Evolutionary conservation across 2,113 vertebrate genomes (phyloP).

Genomic region (Chrysemys picta): DNA sequence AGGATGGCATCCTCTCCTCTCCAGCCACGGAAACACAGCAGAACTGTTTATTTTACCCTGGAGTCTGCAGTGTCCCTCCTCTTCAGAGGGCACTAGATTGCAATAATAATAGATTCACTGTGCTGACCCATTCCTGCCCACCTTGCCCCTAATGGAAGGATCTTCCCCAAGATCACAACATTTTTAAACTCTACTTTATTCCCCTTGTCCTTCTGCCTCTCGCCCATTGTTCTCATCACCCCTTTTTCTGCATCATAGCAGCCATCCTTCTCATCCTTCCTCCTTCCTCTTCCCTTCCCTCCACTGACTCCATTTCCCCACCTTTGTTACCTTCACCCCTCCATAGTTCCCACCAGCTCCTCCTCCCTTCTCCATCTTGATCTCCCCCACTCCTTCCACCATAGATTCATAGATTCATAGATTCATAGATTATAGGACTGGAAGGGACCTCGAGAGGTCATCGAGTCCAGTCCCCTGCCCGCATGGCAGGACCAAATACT

Average conservation of each 20-base stretch:
- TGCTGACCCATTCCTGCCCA: not conserved
- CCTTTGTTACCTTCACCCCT: not conserved
- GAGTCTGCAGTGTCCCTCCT: not conserved
- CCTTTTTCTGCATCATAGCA: fast-evolving
- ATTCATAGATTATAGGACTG: too few relatives aligned
- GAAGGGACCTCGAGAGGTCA: too few relatives aligned
- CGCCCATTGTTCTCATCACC: not conserved
- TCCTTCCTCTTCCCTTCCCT: not conserved
- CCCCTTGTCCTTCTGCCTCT: not conserved
- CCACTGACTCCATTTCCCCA: fast-evolving
- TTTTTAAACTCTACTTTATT: not conserved
- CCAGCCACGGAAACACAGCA: not conserved
- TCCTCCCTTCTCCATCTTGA: not conserved
- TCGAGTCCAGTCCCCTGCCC: too few relatives aligned
- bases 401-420: too few relatives aligned
- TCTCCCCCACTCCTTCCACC: not conserved
- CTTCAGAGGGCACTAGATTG: not conserved
- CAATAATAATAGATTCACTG: not conserved
- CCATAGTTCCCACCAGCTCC: not conserved
- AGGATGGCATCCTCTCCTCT: not conserved
- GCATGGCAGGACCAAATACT: too few relatives aligned
- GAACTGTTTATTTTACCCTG: not conserved
- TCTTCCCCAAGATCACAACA: not conserved
- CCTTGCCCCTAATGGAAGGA: not conserved
- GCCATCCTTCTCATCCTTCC: not conserved